Evolutionary conservation across 2,113 vertebrate genomes (phyloP), one percentile per base, ranked within the genome.

Genomic region (Fregetta grallaria): DNA sequence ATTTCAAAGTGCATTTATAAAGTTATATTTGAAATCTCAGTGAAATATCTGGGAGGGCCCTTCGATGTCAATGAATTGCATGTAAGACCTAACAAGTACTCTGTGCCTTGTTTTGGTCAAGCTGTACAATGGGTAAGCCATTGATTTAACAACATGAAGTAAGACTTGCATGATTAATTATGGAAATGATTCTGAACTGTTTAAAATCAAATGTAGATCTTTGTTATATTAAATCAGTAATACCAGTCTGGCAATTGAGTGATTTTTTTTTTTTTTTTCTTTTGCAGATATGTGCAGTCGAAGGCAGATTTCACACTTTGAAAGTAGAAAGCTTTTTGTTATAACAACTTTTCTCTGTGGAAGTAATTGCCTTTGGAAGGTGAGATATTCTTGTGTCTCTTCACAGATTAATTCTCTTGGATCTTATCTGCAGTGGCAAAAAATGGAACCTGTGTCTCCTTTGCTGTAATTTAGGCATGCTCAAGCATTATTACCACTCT

Each of bases 311-410:
- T 96, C 88, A 89, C 86, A 84, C 89, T 81, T 84, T 66, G 74
- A 78, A 91, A 92, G 74, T 45, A 85, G 76, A 89, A 91, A 95
- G 73, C 62, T 95, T 95, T 95, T 84, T 87, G 45, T 94, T 91
- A 58, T 94, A 97, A 87, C 56, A 72, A 87, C 91, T 96, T 92
- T 72, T 85, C 61, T 81, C 62, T 11, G 36, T 82, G 52, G 10
- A 85, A 95, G 58, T 82, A 95, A 95, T 94, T 95, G 91, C 44
- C 25, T 95, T 94, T 95, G 77, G 86, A 92, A 96, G 70, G 94
- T 94, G 94, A 2, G 38, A 95, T 91, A 91, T 94, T 91, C 53
- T 84, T 78, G n/a, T 89, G 30, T 78, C 49, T 81, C 68, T 91
- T 22, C 86, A 84, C 47, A 85, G 83, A 93, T 92, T 95, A 94